Evolutionary conservation across 2,113 vertebrate genomes (phyloP).

Genomic region (Pseudorasbora parva): DNA sequence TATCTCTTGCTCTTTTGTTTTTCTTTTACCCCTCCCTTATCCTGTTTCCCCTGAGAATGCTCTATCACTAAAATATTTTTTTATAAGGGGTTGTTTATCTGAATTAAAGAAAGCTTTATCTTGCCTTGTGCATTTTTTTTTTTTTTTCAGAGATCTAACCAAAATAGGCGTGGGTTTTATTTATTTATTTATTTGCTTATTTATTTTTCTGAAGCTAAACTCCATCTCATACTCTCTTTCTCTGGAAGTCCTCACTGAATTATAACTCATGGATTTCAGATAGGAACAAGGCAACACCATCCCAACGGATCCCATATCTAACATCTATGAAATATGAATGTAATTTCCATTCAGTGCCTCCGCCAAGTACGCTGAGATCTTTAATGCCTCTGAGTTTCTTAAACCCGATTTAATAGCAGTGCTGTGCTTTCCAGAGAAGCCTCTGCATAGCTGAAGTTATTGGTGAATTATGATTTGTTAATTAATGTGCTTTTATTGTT

Average conservation of each 20-base stretch:
- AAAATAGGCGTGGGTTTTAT: background rate
- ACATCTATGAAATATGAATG: conserved; percentile 35
- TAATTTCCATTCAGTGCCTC: conserved; percentile 2
- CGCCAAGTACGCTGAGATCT: background rate
- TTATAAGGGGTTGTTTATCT: conserved; percentile 31
- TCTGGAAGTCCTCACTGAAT: conserved; percentile 13
- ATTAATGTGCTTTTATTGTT: conserved; percentile 10
- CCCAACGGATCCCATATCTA: conserved; percentile 26
- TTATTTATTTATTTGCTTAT: background rate
- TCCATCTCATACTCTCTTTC: background rate
- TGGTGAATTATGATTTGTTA: conserved; percentile 15
- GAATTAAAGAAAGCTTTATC: conserved; percentile 40
- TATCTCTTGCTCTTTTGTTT: conserved; percentile 8
- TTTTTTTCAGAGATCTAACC: conserved; percentile 26
- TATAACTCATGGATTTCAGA: conserved; percentile 36
- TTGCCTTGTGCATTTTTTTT: background rate
- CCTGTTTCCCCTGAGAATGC: background rate
- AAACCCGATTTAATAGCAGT: conserved; percentile 16
- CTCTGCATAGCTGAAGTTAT: conserved; percentile 4
- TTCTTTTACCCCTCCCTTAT: background rate
- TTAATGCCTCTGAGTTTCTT: conserved; percentile 26
- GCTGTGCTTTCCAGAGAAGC: background rate
- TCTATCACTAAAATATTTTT: conserved; percentile 19
- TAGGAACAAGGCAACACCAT: conserved; percentile 14
- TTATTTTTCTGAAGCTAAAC: background rate